These are phyloP conservation scores for Sesia apiformis DNA, from an alignment of 2,888 invertebrate genomes.

Conservation along the genomic window DNA sequence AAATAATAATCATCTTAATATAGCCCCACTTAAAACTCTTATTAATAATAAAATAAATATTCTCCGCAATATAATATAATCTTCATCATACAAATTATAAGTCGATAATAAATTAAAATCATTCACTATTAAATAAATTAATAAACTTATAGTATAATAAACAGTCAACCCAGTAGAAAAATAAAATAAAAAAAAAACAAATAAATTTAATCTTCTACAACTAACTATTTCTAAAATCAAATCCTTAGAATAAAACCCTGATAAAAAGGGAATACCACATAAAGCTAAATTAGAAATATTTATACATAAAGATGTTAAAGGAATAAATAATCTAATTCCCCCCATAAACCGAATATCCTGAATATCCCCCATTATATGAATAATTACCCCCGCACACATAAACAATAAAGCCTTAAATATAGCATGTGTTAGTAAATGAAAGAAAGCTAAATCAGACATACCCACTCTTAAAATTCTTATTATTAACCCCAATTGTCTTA, in stretches of 20 bases:
- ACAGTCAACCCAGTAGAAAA: constrained; percentile 75
- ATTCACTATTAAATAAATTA: constrained; percentile 68
- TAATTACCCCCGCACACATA: constrained; percentile 81
- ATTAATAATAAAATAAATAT: constrained; percentile 65
- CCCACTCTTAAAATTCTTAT: constrained; percentile 77
- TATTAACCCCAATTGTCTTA: constrained; percentile 84
- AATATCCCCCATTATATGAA: constrained; percentile 76
- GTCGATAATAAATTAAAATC: constrained; percentile 58
- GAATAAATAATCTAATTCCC: constrained; percentile 55
- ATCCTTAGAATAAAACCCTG: constrained; percentile 79
- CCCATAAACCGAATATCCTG: constrained; percentile 82
- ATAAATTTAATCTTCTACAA: constrained; percentile 67
- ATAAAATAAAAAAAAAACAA: constrained; percentile 71
- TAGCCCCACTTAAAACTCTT: constrained; percentile 67
- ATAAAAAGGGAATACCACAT: constrained; percentile 78
- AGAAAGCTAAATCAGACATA: constrained; percentile 74
- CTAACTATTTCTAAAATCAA: constrained; percentile 74
- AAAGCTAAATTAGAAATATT: constrained; percentile 75
- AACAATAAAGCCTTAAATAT: constrained; percentile 85
- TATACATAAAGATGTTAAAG: constrained; percentile 70
- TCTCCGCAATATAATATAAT: constrained; percentile 60
- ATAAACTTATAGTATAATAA: constrained; percentile 72
- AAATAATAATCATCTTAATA: constrained; percentile 74
- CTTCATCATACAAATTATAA: constrained; percentile 66
- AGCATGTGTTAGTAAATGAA: constrained; percentile 83